A percentile compares a stretch with the other conserved stretches of the same genome.
Conservation (phyloP, 2,113 vertebrate genomes). For the Arvicanthis niloticus region DNA sequence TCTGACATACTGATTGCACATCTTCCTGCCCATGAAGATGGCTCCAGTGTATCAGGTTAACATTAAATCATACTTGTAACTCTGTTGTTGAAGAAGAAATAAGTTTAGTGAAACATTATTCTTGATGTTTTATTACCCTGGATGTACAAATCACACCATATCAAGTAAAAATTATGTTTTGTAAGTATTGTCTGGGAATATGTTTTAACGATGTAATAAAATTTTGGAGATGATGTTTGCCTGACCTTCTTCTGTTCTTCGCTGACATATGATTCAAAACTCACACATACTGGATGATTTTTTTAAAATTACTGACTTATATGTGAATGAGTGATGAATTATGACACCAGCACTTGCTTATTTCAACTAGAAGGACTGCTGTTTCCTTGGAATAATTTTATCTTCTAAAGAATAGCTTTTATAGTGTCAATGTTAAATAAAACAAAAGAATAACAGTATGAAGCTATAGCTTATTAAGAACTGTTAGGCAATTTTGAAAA, state of each 20-base stretch:
- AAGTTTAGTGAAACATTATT: slow-evolving; percentile 7
- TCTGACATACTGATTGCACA: neutral
- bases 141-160: slow-evolving; percentile 28
- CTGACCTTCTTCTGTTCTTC: neutral
- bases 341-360: neutral
- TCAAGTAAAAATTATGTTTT: slow-evolving; percentile 54
- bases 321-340: neutral
- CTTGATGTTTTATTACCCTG: slow-evolving; percentile 3
- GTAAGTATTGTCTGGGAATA: slow-evolving; percentile 11
- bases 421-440: neutral
- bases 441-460: neutral
- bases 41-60: neutral
- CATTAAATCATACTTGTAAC: slow-evolving; percentile 59
- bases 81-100: slow-evolving; percentile 19
- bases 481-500: slow-evolving; percentile 22
- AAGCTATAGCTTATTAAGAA: neutral
- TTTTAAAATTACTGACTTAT: neutral
- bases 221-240: neutral
- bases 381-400: slow-evolving; percentile 3
- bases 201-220: slow-evolving; percentile 64
- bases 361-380: neutral
- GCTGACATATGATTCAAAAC: neutral
- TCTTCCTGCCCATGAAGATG: slow-evolving; percentile 8
- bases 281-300: neutral
- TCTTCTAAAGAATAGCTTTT: neutral